Evolutionary conservation across 2,797 vertebrate species (phyloP), one percentile per base, ranked within the genome.

Genomic region (Erethizon dorsatum): DNA sequence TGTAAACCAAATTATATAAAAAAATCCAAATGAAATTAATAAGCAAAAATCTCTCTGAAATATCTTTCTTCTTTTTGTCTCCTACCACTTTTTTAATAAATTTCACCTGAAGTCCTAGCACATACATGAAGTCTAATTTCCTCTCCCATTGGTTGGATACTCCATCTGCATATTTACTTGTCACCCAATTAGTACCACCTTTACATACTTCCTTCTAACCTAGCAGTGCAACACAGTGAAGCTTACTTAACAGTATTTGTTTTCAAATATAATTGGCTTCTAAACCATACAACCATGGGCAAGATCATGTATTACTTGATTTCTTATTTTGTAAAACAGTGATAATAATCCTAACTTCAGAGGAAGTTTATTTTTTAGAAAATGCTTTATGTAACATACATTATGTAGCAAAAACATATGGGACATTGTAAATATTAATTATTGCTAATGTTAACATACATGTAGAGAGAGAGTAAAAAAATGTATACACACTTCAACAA

Each of bases 1-100:
- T 75, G 45, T 1, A 91, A 96, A 73, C 0, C 20, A 63, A 86
- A 75, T 4, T 47, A 20, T 77, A 5, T 65, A 63, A 93, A 8
- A 95, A 79, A 18, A 12, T 78, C 18, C 18, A 83, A 84, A 28
- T 37, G 9, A 12, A 96, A 93, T 50, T 41, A 77, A 89, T 73
- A 78, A 37, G 1, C 5, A 50, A 37, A 26, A 71, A 73, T 5
- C 6, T 88, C 65, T 15, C 80, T 71, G 65, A 5, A 69, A 59
- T 59, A 17, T 0, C 0, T 84, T 84, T 56, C 2, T 45, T 6
- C 0, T 37, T 28, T 95, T 52, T 75, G 14, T 8, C 5, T 94
- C 15, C 26, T 5, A n/a, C 11, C 47, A 54, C 5, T 47, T 1
- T 86, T 77, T 63, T 12, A 41, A 28, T 45, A 83, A 50, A 4